A percentile compares a stretch with the other conserved stretches of the same genome.
Conservation (phyloP, 2,888 invertebrate species). For the Eristalis tenax region DNA sequence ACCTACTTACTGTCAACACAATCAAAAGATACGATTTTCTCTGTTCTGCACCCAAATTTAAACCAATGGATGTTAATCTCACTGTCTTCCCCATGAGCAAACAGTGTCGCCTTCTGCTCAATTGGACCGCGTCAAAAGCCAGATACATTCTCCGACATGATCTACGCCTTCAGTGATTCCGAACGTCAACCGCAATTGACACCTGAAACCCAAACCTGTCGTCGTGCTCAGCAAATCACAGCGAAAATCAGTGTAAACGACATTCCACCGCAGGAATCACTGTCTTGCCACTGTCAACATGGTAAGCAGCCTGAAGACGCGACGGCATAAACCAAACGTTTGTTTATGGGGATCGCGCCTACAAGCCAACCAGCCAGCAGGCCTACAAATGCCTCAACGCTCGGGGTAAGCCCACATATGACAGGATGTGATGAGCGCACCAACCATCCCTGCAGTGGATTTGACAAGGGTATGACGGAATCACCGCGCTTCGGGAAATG, state of each 20-base stretch:
- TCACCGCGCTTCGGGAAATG: neutral
- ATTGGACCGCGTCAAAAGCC: constrained; percentile 37
- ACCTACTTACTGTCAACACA: constrained; percentile 24
- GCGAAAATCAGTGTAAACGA: neutral
- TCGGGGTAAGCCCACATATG: constrained; percentile 39
- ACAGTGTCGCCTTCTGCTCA: constrained; percentile 29
- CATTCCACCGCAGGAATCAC: constrained; percentile 1
- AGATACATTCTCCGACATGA: constrained; percentile 24
- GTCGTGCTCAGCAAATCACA: neutral
- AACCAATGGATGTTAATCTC: constrained; percentile 39
- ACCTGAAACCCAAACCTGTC: constrained; percentile 29
- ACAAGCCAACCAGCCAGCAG: no score
- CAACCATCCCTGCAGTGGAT: constrained; percentile 29
- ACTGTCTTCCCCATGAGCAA: neutral
- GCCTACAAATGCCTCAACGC: neutral
- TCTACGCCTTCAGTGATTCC: neutral
- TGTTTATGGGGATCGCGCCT: neutral
- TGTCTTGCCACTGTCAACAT: constrained; percentile 26
- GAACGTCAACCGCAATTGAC: constrained; percentile 38
- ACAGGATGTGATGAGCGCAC: constrained; percentile 46
- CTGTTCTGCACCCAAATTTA: constrained; percentile 1
- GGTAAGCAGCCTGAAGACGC: constrained; percentile 41
- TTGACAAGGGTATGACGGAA: constrained; percentile 22
- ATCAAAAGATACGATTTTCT: constrained; percentile 12
- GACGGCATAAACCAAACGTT: constrained; percentile 38